A percentile compares a stretch with the other conserved stretches of the same genome.
phyloP scores from a whole-genome alignment of 2,888 invertebrate species.

The Brachypalpus laphriformis region DNA sequence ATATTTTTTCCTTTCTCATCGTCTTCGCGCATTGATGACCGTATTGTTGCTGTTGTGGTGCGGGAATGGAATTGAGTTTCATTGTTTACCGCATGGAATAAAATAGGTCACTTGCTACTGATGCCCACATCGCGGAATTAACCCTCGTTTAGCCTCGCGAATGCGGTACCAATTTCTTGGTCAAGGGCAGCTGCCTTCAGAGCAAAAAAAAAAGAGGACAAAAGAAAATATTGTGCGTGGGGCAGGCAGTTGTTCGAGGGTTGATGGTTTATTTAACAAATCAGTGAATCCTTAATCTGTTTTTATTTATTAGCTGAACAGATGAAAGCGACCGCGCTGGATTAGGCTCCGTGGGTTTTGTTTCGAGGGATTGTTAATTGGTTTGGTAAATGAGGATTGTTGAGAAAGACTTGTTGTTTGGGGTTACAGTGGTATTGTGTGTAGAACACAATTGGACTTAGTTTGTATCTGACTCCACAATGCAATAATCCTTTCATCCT shows the following conservation, averaged over 20 bases:
- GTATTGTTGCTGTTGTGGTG: conserved; percentile 21
- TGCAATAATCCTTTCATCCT: background rate
- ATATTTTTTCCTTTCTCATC: background rate
- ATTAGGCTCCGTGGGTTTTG: background rate
- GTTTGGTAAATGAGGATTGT: background rate
- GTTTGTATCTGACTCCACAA: too few species aligned
- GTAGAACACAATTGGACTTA: too few species aligned
- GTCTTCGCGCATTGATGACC: conserved; percentile 43
- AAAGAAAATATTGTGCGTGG: background rate
- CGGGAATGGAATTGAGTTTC: conserved; percentile 10
- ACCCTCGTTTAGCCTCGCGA: conserved; percentile 16
- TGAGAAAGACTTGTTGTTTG: background rate
- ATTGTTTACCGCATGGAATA: conserved; percentile 33
- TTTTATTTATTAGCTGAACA: conserved; percentile 16
- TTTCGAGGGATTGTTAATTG: background rate
- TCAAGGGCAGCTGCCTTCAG: conserved; percentile 5
- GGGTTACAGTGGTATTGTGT: too few species aligned
- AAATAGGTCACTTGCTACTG: conserved; percentile 30
- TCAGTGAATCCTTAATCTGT: conserved; percentile 39
- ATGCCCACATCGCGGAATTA: conserved; percentile 21
- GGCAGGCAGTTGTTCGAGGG: background rate
- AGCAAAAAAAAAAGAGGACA: background rate
- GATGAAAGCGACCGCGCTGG: background rate
- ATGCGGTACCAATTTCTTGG: conserved; percentile 11
- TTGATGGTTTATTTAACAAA: conserved; percentile 39